Evolutionary conservation across 1,140 invertebrate species (phyloP), one percentile per base, ranked within the genome.

Genomic region (Euura saliciscinereae): DNA sequence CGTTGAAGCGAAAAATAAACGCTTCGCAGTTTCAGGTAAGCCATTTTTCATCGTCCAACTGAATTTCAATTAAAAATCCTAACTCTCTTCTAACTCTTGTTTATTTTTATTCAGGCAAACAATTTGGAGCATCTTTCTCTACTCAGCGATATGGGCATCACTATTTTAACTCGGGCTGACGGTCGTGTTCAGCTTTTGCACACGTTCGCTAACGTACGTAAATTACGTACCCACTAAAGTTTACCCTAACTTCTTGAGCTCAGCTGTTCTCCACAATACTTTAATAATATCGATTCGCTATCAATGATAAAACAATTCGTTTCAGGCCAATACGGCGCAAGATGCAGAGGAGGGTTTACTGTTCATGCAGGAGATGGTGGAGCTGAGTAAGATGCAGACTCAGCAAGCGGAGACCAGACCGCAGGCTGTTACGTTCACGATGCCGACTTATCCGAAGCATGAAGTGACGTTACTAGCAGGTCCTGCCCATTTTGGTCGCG

Each of bases 291-390:
- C 8, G 11, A 64, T 64, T 64, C 13, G 10, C 59, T 13, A 64
- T 10, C 10, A 64, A 64, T 64, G 59, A 64, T 64, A 10, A 10
- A 64, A 64, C 10, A 64, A 64, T 64, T 10, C 13, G 10, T 43
- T 88, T 68, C 81, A 97, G 96, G 97, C 97, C 8, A 92, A 93
- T 81, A 93, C 93, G 66, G 87, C 93, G 10, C 91, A 93, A 76
- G 94, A 97, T 82, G 97, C 96, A 2, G 94, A 98, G 81, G 95
- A 98, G 88, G 98, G 98, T 1, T 83, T 98, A 43, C 88, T 95
- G 44, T 99, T 99, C 80, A 99, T 99, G 96, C 95, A 98, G 80
- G 98, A 99, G 88, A 98, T 99, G 96, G 91, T 97, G 6, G 95
- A 98, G 86, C 86, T 97, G 65, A 96, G 95, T 45, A 95, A 95